Evolutionary conservation across 2,888 invertebrate species (phyloP).

Genomic region (Drosophila rellima): DNA sequence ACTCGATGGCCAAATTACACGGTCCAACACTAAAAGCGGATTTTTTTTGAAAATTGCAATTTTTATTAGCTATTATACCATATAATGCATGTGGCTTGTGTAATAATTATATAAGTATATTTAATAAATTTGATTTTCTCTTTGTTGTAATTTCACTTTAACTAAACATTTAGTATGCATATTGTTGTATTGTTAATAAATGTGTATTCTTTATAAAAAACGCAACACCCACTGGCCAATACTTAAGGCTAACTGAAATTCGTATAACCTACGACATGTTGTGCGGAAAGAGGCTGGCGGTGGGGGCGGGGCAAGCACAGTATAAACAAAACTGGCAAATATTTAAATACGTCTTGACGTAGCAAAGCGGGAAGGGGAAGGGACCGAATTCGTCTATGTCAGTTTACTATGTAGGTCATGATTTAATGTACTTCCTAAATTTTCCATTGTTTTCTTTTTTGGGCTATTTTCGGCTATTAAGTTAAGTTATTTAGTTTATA

Average conservation of each 20-base stretch:
- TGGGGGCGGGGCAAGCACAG: conserved; percentile 42
- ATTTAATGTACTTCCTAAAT: conserved; percentile 30
- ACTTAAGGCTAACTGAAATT: conserved; percentile 77
- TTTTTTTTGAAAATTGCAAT: conserved; percentile 62
- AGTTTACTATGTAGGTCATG: conserved; percentile 44
- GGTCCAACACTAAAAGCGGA: conserved; percentile 36
- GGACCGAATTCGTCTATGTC: conserved; percentile 66
- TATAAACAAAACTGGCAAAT: conserved; percentile 66
- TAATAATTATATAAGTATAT: conserved; percentile 41
- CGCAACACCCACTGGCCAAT: conserved; percentile 63
- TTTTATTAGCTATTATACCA: conserved; percentile 75
- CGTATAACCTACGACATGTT: conserved; percentile 69
- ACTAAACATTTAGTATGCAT: conserved; percentile 59
- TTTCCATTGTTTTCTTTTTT: conserved; percentile 28
- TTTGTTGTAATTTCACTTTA: conserved; percentile 59
- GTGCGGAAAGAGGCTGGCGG: conserved; percentile 1
- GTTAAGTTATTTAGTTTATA: conserved; percentile 52
- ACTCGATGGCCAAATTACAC: conserved; percentile 56
- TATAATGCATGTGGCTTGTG: conserved; percentile 61
- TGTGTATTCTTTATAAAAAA: conserved; percentile 34
- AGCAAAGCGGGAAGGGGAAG: background rate
- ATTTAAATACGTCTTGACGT: conserved; percentile 50
- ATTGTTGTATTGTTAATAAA: conserved; percentile 13
- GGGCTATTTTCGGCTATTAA: conserved; percentile 65
- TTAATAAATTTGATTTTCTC: conserved; percentile 63